These are phyloP conservation scores for Malurus elegans DNA, from an alignment of 2,113 vertebrate genomes.

Conservation along the genomic window DNA sequence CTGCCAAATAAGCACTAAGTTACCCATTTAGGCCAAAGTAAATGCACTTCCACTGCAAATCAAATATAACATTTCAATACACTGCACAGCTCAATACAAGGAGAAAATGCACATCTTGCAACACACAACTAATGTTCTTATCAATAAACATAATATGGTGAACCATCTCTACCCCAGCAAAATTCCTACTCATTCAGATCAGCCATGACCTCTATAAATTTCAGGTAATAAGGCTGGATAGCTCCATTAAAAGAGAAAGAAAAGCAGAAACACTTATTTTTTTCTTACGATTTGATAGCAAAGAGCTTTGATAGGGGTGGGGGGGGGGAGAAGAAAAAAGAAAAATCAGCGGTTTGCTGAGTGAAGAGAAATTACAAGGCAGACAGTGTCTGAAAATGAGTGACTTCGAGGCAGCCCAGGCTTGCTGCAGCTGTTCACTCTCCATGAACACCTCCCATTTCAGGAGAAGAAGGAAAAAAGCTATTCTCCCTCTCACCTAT, in stretches of 20 bases:
- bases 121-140: background rate
- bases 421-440: background rate
- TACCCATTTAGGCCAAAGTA: conserved; percentile 16
- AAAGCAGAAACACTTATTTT: background rate
- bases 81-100: background rate
- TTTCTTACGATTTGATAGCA: background rate
- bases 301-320: background rate
- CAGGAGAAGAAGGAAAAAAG: background rate
- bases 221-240: background rate
- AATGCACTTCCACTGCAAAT: background rate
- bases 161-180: background rate
- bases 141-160: background rate
- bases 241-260: background rate
- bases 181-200: background rate
- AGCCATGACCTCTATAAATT: conserved; percentile 27
- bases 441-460: background rate
- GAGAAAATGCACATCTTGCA: background rate
- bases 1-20: background rate
- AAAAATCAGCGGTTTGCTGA: background rate
- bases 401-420: background rate
- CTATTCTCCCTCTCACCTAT: background rate
- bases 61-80: background rate
- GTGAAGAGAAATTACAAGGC: background rate
- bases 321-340: rapidly evolving
- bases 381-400: background rate